These are phyloP conservation scores for Empidonax traillii DNA, from an alignment of 2,113 vertebrate genomes.

Conservation along the genomic window DNA sequence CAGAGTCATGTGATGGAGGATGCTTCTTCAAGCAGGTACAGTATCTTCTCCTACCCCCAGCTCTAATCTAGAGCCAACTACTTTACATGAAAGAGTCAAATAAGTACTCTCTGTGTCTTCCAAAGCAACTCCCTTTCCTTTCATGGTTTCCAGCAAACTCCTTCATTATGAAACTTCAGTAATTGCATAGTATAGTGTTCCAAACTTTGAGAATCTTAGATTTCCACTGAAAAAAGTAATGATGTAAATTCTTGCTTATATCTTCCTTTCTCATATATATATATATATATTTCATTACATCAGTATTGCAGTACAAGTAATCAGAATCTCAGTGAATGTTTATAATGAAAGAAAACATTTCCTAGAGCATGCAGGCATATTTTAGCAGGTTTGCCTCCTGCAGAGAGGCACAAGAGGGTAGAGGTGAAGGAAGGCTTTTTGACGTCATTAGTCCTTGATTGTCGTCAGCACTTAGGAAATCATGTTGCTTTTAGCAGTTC, in stretches of 20 bases:
- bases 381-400: not conserved
- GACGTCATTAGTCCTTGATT: not conserved
- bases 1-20: not conserved
- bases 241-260: not conserved
- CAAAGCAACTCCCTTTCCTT: not conserved
- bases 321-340: not conserved
- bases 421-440: not conserved
- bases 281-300: not conserved
- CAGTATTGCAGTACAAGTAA: not conserved
- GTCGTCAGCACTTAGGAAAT: not conserved
- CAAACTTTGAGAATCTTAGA: not conserved
- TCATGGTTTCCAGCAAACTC: not conserved
- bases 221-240: not conserved
- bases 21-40: not conserved
- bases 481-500: not conserved
- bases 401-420: not conserved
- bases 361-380: not conserved
- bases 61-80: not conserved
- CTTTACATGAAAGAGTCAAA: not conserved
- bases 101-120: not conserved
- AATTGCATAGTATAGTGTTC: not conserved
- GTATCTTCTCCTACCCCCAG: not conserved
- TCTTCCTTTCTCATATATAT: not conserved
- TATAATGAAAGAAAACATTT: not conserved
- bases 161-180: not conserved